These are phyloP conservation scores for Pseudomyrmex concolor DNA, from an alignment of 1,140 invertebrate species.

Conservation along the genomic window DNA sequence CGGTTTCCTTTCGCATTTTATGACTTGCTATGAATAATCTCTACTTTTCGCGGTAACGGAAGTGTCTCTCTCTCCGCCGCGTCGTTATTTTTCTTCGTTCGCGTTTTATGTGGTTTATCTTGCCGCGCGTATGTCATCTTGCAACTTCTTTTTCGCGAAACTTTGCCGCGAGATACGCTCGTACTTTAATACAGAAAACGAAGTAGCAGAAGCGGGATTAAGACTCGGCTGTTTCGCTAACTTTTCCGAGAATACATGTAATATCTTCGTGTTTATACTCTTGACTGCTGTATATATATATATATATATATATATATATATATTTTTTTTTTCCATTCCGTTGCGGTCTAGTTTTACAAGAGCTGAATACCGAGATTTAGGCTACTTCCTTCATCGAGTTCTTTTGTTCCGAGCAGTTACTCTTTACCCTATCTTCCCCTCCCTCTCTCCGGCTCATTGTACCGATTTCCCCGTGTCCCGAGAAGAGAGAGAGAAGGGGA, in stretches of 20 bases:
- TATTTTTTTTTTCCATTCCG: not conserved
- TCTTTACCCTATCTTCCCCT: not conserved
- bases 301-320: not conserved
- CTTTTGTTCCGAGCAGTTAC: not conserved
- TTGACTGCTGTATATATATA: not conserved
- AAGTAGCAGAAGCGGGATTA: constrained; percentile 15
- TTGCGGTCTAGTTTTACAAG: not conserved
- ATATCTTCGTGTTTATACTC: constrained; percentile 1
- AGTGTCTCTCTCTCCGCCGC: not conserved
- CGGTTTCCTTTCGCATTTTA: not conserved
- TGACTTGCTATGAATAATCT: not conserved
- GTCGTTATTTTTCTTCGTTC: constrained; percentile 15
- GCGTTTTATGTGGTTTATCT: constrained; percentile 10
- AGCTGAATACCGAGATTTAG: constrained; percentile 11
- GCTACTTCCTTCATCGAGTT: not conserved
- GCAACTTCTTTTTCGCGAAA: not conserved
- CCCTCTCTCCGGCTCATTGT: not conserved
- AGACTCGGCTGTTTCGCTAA: constrained; percentile 14
- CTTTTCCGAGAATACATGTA: not conserved
- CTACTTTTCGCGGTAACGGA: not conserved
- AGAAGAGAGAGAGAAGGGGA: no score
- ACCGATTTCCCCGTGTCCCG: not conserved
- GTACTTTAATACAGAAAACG: constrained; percentile 20
- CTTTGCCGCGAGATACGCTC: constrained; percentile 11
- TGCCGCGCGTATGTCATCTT: constrained; percentile 12